Base-by-base conservation (phyloP, 2,888 invertebrate genomes). In the Camptogramma bilineatum region DNA sequence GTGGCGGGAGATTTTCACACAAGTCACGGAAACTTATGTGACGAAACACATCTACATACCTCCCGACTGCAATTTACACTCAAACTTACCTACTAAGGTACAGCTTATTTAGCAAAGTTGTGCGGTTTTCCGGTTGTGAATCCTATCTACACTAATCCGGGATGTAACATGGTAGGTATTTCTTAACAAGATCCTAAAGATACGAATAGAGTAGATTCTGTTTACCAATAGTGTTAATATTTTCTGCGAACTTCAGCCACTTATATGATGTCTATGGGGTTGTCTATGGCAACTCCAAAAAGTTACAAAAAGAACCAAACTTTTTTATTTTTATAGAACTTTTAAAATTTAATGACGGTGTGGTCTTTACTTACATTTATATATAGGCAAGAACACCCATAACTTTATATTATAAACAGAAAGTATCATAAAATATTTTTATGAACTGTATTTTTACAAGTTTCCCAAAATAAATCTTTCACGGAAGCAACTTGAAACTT, bases 351-450 rank as follows among this genome's bases (percentile, higher is more conserved):
- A 5, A 24, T 24, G 24, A 24, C 2, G 24, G 4, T 8, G 47
- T 19, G 48, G 48, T 48, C 5, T 44, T 44, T 8, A 16, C 16
- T 4, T 16, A 17, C 7, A 56, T 58, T 52, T 50, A 57, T 60
- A 54, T 46, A 64, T 31, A 34, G 39, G 51, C 47, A 46, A n/a
- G 42, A 48, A 31, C 48, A 64, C 60, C 58, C 67, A 51, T 51
- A 67, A 61, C 66, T 66, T 55, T 62, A 46, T 70, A 70, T 72
- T 72, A 68, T 55, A 69, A 71, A 69, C 72, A 71, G 68, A 66
- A 65, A 69, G 69, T 68, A 69, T 66, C 72, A 71, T 72, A 72
- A 71, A 71, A 64, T 68, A 65, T 62, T 66, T 62, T 72, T 70
- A 69, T 66, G 66, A 73, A 73, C 65, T 73, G 69, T 65, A 67